These are phyloP conservation scores for Sminthurinus aureus DNA, from an alignment of 2,888 invertebrate genomes.

Conservation along the genomic window DNA sequence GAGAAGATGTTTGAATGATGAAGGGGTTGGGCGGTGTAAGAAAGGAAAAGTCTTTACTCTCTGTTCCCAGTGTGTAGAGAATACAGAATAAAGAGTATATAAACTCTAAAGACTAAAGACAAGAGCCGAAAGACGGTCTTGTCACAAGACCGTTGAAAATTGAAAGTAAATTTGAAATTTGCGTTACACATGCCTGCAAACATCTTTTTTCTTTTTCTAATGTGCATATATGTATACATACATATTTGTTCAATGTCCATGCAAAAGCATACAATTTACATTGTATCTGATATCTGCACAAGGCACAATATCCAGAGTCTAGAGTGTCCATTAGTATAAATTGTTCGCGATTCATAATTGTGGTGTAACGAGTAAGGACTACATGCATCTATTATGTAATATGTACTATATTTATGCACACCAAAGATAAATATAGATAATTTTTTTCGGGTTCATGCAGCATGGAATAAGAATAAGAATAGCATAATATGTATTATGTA, in stretches of 20 bases:
- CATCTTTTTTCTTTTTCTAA: neutral
- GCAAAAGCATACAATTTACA: neutral
- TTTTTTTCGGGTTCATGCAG: neutral
- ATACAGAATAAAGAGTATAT: neutral
- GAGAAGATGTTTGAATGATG: neutral
- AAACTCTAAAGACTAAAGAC: neutral
- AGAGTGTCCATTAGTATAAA: no score
- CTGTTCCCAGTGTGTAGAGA: neutral
- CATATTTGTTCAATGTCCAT: neutral
- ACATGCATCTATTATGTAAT: neutral
- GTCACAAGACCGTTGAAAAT: constrained; percentile 23
- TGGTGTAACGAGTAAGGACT: no score
- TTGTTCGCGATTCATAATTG: no score
- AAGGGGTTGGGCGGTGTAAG: neutral
- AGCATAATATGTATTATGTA: neutral
- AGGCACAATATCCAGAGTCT: no score
- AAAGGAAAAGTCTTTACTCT: neutral
- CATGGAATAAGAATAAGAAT: no score
- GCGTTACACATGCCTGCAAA: constrained; percentile 5
- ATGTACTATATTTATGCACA: neutral
- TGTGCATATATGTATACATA: neutral
- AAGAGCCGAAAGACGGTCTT: neutral
- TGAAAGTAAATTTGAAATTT: constrained; percentile 19
- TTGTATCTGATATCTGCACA: neutral
- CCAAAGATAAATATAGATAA: neutral